Evolutionary conservation across 2,113 vertebrate genomes (phyloP), one percentile per base, ranked within the genome.

Genomic region (Oceanodroma tethys): DNA sequence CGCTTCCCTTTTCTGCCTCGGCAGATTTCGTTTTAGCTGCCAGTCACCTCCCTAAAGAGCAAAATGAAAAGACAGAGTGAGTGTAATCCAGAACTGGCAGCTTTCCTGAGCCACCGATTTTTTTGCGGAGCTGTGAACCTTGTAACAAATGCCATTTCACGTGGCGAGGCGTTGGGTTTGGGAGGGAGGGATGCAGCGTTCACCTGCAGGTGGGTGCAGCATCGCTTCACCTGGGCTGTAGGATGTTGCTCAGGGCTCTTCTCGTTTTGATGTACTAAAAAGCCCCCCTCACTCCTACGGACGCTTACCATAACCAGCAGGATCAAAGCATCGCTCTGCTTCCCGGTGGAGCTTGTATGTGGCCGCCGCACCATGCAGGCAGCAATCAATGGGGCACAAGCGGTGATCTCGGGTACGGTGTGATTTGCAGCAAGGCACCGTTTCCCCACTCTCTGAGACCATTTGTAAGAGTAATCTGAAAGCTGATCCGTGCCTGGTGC

Each of bases 31-130:
- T 3, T 23, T 4, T 34, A 66, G 81, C 85, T 43, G 66, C 36
- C 84, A 43, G 16, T 75, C 65, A 72, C 45, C 84, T 95, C 82
- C 30, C 59, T 79, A 26, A 86, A 79, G 34, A 90, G 62, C 86
- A 53, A 93, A 36, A n/a, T 9, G 50, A 84, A 68, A 79, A 74
- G 81, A 29, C 84, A 75, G 82, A 56, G 50, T 50, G 86, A 93
- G 79, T 48, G 74, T 91, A 90, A 53, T 29, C 59, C 87, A n/a
- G 83, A 79, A 82, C 66, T 92, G 96, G 56, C 86, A 85, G 47
- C 91, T 91, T 26, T 91, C 29, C 50, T 13, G 13, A 62, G 86
- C 55, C 84, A 38, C 71, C 16, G 6, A 21, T 43, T 25, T 30
- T 8, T 53, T n/a, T 52, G 19, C 47, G 19, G 48, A 45, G 60